A percentile compares a stretch with the other conserved stretches of the same genome.
Conservation (phyloP, 2,113 vertebrate species). For the Podarcis raffonei region DNA sequence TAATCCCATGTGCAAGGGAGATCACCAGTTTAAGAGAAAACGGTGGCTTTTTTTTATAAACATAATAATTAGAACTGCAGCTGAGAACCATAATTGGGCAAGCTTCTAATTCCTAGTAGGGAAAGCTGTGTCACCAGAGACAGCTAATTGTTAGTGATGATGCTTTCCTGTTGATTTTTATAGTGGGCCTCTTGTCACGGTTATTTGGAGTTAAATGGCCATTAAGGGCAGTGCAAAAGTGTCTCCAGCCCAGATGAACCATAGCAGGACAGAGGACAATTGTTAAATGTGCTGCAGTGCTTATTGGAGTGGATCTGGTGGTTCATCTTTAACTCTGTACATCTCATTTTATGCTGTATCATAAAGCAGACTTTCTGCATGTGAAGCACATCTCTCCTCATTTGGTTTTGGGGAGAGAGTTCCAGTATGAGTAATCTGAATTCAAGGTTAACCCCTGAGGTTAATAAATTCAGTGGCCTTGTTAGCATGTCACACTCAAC, state of each 20-base stretch:
- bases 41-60: conserved; percentile 23
- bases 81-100: conserved; percentile 65
- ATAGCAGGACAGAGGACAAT: conserved; percentile 44
- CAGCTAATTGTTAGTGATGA: conserved; percentile 58
- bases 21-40: conserved; percentile 50
- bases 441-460: neutral
- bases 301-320: neutral
- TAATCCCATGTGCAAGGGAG: conserved; percentile 46
- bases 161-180: conserved; percentile 28
- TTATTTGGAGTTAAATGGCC: conserved; percentile 37
- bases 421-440: neutral
- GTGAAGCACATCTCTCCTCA: neutral
- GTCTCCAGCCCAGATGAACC: conserved; percentile 26
- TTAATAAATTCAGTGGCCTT: neutral
- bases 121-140: conserved; percentile 53
- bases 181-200: neutral
- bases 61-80: conserved; percentile 64
- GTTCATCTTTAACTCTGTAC: conserved; percentile 3
- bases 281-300: conserved; percentile 11
- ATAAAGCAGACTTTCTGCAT: neutral
- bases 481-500: no score
- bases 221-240: conserved; percentile 31
- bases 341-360: neutral
- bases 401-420: neutral
- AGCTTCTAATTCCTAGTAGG: conserved; percentile 64